phyloP scores from a whole-genome alignment of 2,797 vertebrate species.

The Malurus splendens region DNA sequence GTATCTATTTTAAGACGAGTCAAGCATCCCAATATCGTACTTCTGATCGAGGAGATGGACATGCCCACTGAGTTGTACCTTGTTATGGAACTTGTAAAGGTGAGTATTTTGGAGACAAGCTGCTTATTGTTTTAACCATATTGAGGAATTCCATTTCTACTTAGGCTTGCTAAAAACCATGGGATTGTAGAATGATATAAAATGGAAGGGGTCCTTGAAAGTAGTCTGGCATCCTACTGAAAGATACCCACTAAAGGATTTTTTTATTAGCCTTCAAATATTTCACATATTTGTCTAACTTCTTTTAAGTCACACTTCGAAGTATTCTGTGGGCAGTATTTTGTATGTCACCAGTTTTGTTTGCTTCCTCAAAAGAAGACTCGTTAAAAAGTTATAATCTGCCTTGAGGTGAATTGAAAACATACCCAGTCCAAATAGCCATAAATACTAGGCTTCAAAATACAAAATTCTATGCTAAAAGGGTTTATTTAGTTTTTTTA shows the following conservation, averaged over 20 bases:
- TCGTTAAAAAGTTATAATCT: not conserved
- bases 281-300: not conserved
- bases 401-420: not conserved
- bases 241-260: not conserved
- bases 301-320: not conserved
- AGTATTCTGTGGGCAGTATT: not conserved
- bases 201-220: not conserved
- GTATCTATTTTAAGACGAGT: conserved; percentile 93
- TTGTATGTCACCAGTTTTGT: not conserved
- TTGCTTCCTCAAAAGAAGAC: not conserved
- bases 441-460: not conserved
- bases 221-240: not conserved
- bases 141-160: not conserved
- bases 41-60: conserved; percentile 97
- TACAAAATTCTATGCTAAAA: not conserved
- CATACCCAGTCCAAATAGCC: not conserved
- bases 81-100: conserved; percentile 98
- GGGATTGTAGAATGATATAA: not conserved
- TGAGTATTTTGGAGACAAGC: conserved; percentile 40
- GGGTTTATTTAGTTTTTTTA: not conserved
- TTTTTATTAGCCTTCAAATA: not conserved
- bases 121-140: not conserved
- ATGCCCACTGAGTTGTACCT: conserved; percentile 89
- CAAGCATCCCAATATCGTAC: conserved; percentile 96
- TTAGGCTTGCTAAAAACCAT: not conserved